phyloP scores from a whole-genome alignment of 2,888 invertebrate genomes.

The Orthonevra nobilis region DNA sequence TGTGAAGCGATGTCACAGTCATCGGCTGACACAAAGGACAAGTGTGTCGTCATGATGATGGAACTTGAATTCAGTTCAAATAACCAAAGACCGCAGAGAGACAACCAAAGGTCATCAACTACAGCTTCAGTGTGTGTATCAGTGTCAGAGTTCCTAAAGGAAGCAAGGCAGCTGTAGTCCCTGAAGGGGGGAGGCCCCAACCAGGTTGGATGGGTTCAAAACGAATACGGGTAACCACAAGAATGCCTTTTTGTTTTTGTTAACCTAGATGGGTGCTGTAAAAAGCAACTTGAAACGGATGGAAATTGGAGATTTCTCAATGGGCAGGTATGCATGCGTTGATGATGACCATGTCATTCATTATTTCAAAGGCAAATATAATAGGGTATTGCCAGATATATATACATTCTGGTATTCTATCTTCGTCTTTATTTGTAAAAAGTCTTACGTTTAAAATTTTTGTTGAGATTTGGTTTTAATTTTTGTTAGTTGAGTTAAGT shows the following conservation, averaged over 20 bases:
- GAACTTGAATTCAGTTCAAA: background rate
- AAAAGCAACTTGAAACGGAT: background rate
- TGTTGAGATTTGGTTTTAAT: no score
- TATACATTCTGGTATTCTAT: no score
- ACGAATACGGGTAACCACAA: constrained; percentile 18
- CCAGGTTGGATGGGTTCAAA: constrained; percentile 7
- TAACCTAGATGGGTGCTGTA: background rate
- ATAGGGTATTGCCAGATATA: constrained; percentile 3
- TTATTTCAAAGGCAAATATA: background rate
- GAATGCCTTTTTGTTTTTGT: constrained; percentile 18
- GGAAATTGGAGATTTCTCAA: background rate
- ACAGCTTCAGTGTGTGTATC: no score
- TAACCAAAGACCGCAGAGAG: constrained; percentile 4
- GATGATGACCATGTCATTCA: constrained; percentile 14
- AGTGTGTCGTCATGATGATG: no score
- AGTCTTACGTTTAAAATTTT: no score
- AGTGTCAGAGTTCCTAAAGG: no score
- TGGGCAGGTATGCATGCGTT: background rate
- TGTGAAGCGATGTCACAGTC: no score
- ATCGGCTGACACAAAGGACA: no score
- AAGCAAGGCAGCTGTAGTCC: background rate
- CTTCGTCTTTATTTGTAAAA: no score
- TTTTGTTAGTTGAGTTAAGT: no score
- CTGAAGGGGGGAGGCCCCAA: constrained; percentile 1
- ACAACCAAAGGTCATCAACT: constrained; percentile 16